Percentiles rank a stretch among this genome's conserved stretches.
Evolutionary conservation across 2,797 vertebrate species (phyloP).

Genomic region (Pogoniulus pusillus): DNA sequence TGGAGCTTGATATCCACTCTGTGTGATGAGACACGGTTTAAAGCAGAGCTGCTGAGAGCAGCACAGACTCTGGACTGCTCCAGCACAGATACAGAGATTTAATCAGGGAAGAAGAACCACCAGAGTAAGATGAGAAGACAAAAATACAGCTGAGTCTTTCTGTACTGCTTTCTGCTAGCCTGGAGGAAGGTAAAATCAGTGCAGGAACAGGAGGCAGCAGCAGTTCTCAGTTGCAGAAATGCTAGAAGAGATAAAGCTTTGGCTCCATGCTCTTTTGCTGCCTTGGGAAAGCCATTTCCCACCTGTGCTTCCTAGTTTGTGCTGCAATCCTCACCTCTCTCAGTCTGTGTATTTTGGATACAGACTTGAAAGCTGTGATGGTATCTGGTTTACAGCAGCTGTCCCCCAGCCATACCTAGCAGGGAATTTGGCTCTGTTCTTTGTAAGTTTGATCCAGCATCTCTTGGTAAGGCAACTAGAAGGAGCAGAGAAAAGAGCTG

Average conservation of each 20-base stretch:
- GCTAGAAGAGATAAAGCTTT: neutral
- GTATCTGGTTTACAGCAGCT: neutral
- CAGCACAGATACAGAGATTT: neutral
- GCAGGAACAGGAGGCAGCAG: neutral
- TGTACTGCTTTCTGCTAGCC: neutral
- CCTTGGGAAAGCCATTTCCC: neutral
- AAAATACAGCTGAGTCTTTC: neutral
- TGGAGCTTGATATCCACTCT: neutral
- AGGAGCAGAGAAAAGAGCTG: neutral
- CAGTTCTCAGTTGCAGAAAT: neutral
- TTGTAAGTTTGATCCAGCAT: neutral
- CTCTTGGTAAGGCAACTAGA: neutral
- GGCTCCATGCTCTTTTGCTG: neutral
- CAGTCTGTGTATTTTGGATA: slow-evolving; percentile 8
- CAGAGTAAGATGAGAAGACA: neutral
- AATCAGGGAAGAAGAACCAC: neutral
- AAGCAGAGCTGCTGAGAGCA: neutral
- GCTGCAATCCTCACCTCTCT: neutral
- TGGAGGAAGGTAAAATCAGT: neutral
- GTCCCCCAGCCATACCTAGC: neutral
- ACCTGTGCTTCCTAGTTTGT: neutral
- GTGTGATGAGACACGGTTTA: neutral
- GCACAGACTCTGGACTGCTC: neutral
- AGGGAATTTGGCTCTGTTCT: slow-evolving; percentile 30
- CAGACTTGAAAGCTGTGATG: neutral